Evolutionary conservation across 2,113 vertebrate genomes (phyloP), one percentile per base, ranked within the genome.

Genomic region (Bagarius yarrelli): DNA sequence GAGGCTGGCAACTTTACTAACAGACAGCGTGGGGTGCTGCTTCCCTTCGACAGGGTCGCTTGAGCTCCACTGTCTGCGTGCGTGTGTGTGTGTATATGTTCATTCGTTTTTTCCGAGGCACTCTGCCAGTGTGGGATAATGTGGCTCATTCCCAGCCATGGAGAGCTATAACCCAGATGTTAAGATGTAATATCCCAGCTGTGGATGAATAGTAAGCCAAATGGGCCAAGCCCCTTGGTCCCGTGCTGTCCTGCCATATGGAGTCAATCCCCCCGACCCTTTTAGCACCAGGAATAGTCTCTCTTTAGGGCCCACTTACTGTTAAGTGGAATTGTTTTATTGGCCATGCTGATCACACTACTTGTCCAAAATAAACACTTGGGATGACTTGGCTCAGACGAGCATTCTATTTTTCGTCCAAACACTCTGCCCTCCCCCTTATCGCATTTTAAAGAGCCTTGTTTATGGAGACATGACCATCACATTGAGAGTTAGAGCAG

Each of bases 141-240:
- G 94, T 94, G 94, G 95, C 96, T 96, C 95, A 95, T 96, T 98
- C 96, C 95, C 96, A 96, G 96, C 95, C 95, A 96, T 95, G 92
- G 93, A 89, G 93, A 96, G 96, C 96, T 94, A 96, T 98, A 98
- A 96, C 96, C 96, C 97, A 99, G 97, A 98, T 99, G 97, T 98
- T 97, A 87, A 90, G 87, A 93, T 92, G 94, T 95, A 96, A 95
- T 94, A 94, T 95, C 95, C 93, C 92, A 96, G 96, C 96, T 96
- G 96, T 96, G 95, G 94, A 88, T 83, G 94, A 95, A 95, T 94
- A 92, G 89, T 89, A 87, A 94, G 95, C 97, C 96, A 98, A 98
- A 94, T 93, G 85, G 89, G 86, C 94, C 93, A 90, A 93, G 94
- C 90, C 92, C 87, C 91, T 92, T 92, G 91, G 93, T 96, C 95